Conservation (phyloP, 2,888 invertebrate genomes). For the Trypoxylon attenuatum region DNA sequence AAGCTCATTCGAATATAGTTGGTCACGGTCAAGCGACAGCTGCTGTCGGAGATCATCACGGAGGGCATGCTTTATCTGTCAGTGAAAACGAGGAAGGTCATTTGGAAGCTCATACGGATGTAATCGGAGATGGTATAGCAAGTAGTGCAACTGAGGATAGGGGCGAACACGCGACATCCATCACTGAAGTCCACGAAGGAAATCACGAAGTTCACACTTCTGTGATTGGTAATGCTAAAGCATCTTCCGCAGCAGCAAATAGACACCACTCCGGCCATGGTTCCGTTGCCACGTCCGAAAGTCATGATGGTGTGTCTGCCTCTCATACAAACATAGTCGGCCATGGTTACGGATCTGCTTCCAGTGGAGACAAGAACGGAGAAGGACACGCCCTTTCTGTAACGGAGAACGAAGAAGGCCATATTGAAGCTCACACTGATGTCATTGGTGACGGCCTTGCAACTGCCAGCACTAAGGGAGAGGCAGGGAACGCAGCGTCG, state of each 20-base stretch:
- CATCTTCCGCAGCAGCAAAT: neutral
- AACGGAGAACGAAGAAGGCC: neutral
- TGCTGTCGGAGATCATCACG: neutral
- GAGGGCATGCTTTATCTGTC: neutral
- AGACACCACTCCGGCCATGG: neutral
- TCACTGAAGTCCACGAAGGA: neutral
- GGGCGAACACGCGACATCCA: neutral
- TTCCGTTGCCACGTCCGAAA: neutral
- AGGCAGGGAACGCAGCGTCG: neutral
- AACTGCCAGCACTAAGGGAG: neutral
- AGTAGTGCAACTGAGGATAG: neutral
- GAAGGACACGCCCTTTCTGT: neutral
- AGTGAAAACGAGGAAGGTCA: neutral
- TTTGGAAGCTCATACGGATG: neutral
- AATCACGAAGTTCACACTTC: neutral
- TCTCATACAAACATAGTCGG: neutral
- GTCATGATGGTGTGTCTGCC: neutral
- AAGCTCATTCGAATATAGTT: neutral
- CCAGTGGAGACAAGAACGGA: neutral
- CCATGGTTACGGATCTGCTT: neutral
- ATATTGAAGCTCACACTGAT: neutral
- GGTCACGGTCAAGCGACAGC: neutral
- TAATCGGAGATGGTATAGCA: neutral
- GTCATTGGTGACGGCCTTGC: neutral
- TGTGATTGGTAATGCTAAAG: neutral